A percentile compares a stretch with the other conserved stretches of the same genome.
Evolutionary conservation across 2,113 vertebrate genomes (phyloP).

Genomic region (Eptesicus fuscus): DNA sequence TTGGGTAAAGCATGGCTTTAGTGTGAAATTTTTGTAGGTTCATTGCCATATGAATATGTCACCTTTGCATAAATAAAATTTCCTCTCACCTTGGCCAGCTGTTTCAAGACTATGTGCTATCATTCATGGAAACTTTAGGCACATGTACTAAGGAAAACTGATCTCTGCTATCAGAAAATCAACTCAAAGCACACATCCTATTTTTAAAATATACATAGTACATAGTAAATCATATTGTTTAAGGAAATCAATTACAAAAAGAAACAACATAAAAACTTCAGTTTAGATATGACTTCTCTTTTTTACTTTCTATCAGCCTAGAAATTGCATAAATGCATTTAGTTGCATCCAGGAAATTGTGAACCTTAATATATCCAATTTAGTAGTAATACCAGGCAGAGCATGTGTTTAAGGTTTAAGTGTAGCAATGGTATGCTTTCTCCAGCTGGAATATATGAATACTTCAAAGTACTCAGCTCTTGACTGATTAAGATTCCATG

Average conservation of each 20-base stretch:
- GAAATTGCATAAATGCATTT: background rate
- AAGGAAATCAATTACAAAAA: background rate
- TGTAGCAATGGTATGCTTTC: background rate
- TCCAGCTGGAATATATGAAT: constrained; percentile 69
- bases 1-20: background rate
- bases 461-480: constrained; percentile 78
- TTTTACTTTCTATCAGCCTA: background rate
- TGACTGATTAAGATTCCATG: constrained; percentile 72
- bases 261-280: background rate
- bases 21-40: background rate
- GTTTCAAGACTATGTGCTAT: background rate
- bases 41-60: background rate
- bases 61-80: background rate
- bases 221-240: background rate
- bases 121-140: background rate
- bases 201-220: background rate
- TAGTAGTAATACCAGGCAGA: background rate
- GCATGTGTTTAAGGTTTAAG: constrained; percentile 51
- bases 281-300: background rate
- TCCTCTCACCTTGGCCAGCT: background rate
- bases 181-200: background rate
- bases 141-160: background rate
- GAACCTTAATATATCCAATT: constrained; percentile 11
- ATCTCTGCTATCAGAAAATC: background rate
- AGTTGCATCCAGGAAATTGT: background rate